Base-by-base conservation (phyloP, 2,888 invertebrate genomes). In the Exocentrus adspersus region DNA sequence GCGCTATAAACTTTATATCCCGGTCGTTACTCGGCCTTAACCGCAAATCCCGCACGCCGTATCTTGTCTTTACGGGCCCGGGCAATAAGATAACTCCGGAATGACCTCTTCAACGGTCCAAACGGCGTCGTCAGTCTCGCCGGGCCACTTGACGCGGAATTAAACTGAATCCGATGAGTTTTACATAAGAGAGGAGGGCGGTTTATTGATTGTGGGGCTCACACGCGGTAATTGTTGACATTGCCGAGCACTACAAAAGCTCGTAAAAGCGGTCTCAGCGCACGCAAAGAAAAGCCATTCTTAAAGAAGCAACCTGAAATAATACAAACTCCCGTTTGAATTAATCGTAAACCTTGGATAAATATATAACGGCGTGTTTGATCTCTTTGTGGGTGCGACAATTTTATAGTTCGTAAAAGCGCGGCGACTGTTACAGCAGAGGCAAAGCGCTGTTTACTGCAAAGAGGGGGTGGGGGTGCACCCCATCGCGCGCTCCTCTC, bases 1-100 rank as follows among this genome's bases (percentile, higher is more conserved):
- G 80, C 76, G 79, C 80, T 78, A 81, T 82, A 82, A 82, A 82
- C 72, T 82, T 81, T 82, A 82, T 81, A 79, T 78, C 80, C 76
- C 72, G 74, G 79, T 78, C 80, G 79, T 81, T 79, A 80, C 77
- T 78, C 73, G 79, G 78, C 79, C 78, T 80, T 80, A 78, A 80
- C 79, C 80, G 80, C 80, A 81, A 80, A 80, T 81, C 81, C 79
- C 76, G 77, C 74, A 75, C 77, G 75, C 72, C 73, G 78, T 79
- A 77, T 80, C 78, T 76, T 75, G 73, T 79, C 79, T 79, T 80
- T 80, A 81, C 79, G 77, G 78, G 72, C 75, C 69, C 72, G 75
- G n/a, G 78, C 78, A 77, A 78, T 78, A 77, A 79, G 79, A 79
- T 78, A 78, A 76, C 77, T 77, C 76, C 72, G 72, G 75, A 81